A percentile compares a stretch with the other conserved stretches of the same genome.
Evolutionary conservation across 2,113 vertebrate genomes (phyloP).

Genomic region (Nothocercus nigrocapillus): DNA sequence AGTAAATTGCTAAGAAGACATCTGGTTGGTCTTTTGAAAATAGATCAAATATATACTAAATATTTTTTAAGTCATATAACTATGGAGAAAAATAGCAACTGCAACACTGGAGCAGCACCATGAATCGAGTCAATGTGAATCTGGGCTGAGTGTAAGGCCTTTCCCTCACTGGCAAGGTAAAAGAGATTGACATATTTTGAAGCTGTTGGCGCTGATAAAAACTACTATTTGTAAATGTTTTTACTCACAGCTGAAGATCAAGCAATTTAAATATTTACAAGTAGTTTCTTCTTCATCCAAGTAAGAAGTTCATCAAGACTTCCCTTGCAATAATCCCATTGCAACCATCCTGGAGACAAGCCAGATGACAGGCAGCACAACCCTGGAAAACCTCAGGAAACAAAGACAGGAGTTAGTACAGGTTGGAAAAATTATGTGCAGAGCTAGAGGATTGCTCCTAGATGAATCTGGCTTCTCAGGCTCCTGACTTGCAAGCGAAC

Average conservation of each 20-base stretch:
- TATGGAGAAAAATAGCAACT: neutral
- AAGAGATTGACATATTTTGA: conserved; percentile 25
- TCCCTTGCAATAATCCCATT: neutral
- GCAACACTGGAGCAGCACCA: conserved; percentile 26
- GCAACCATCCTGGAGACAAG: neutral
- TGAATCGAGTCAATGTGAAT: conserved; percentile 19
- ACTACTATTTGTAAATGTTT: conserved; percentile 27
- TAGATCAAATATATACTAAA: conserved; percentile 21
- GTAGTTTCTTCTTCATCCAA: neutral
- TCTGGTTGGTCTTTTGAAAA: neutral
- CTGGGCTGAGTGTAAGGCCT: neutral
- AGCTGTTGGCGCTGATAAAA: conserved; percentile 40
- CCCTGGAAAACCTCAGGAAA: neutral
- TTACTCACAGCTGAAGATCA: neutral
- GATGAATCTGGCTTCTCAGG: too few species aligned
- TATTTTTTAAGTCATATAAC: conserved; percentile 31
- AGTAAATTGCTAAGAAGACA: conserved; percentile 31
- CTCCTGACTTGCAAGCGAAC: too few species aligned
- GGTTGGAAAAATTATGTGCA: neutral
- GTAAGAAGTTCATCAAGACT: neutral
- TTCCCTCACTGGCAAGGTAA: neutral
- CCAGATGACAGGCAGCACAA: neutral
- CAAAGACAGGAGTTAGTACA: neutral
- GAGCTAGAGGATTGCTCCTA: too few species aligned
- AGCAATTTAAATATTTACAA: conserved; percentile 56